Evolutionary conservation across 2,888 invertebrate species (phyloP).

Genomic region (Caenorhabditis sp.): DNA sequence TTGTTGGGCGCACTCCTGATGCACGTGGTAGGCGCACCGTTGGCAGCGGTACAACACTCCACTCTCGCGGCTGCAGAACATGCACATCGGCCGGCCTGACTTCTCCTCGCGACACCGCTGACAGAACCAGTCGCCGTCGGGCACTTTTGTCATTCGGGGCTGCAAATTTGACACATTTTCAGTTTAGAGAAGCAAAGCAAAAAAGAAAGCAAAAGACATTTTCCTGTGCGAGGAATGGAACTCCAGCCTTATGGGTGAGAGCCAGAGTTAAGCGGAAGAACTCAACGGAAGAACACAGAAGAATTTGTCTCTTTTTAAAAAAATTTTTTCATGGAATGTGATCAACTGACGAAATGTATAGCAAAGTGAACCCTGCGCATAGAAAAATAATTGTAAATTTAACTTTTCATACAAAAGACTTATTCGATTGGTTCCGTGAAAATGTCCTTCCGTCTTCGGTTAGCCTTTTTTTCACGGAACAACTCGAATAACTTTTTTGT

Average conservation of each 20-base stretch:
- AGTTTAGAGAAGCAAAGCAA: background rate
- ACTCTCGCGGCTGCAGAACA: slow-evolving; percentile 84
- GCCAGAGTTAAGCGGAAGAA: too few relatives aligned
- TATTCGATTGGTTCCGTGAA: too few relatives aligned
- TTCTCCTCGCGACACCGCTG: slow-evolving; percentile 88
- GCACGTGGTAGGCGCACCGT: slow-evolving; percentile 47
- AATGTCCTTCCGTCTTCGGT: too few relatives aligned
- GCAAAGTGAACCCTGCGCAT: too few relatives aligned
- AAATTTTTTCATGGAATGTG: too few relatives aligned
- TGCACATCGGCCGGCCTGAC: slow-evolving; percentile 92
- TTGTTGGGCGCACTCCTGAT: slow-evolving; percentile 47
- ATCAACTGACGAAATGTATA: too few relatives aligned
- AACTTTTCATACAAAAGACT: too few relatives aligned
- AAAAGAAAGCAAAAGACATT: slow-evolving; percentile 5
- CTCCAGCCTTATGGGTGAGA: slow-evolving; percentile 67
- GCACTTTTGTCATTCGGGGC: slow-evolving; percentile 94
- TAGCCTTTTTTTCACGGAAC: too few relatives aligned
- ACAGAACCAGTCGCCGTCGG: slow-evolving; percentile 98
- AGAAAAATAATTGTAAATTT: too few relatives aligned
- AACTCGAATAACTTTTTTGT: too few relatives aligned
- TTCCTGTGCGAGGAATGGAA: slow-evolving; percentile 65
- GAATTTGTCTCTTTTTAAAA: too few relatives aligned
- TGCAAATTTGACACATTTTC: slow-evolving; percentile 65
- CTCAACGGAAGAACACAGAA: too few relatives aligned
- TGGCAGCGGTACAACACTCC: slow-evolving; percentile 26